Percentiles rank a stretch among this genome's conserved stretches.
phyloP scores from a whole-genome alignment of 2,113 vertebrate genomes.

The Halichoerus grypus region DNA sequence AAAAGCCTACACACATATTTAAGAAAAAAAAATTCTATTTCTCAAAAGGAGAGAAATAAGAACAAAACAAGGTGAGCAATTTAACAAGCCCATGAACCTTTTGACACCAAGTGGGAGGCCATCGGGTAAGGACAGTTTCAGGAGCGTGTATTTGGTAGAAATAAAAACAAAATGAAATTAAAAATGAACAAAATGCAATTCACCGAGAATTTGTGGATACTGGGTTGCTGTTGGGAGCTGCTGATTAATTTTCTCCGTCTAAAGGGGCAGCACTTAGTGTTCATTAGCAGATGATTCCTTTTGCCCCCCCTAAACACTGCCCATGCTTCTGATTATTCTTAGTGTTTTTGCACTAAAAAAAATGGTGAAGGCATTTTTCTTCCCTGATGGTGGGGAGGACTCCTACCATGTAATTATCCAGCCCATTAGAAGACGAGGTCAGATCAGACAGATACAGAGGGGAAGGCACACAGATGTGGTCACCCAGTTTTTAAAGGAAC shows the following conservation, averaged over 20 bases:
- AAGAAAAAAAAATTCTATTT: neutral
- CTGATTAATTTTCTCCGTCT: neutral
- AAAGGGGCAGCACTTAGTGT: neutral
- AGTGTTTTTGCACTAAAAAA: neutral
- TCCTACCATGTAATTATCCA: neutral
- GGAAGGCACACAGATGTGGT: neutral
- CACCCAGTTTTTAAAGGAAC: neutral
- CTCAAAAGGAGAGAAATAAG: neutral
- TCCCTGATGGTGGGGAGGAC: neutral
- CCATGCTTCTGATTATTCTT: fast-evolving
- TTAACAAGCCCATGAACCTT: neutral
- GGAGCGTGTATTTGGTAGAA: fast-evolving
- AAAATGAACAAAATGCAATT: neutral
- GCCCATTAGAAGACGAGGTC: conserved; percentile 13
- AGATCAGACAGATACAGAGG: neutral
- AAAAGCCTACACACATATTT: neutral
- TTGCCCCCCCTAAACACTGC: neutral
- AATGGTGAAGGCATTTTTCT: neutral
- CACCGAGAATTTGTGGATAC: neutral
- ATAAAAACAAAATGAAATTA: neutral
- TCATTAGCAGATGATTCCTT: neutral
- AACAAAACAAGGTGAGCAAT: neutral
- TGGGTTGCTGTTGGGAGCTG: neutral
- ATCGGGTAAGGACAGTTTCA: neutral
- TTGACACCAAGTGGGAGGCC: neutral